Evolutionary conservation across 2,113 vertebrate genomes (phyloP), one percentile per base, ranked within the genome.

Genomic region (Spea multiplicata): DNA sequence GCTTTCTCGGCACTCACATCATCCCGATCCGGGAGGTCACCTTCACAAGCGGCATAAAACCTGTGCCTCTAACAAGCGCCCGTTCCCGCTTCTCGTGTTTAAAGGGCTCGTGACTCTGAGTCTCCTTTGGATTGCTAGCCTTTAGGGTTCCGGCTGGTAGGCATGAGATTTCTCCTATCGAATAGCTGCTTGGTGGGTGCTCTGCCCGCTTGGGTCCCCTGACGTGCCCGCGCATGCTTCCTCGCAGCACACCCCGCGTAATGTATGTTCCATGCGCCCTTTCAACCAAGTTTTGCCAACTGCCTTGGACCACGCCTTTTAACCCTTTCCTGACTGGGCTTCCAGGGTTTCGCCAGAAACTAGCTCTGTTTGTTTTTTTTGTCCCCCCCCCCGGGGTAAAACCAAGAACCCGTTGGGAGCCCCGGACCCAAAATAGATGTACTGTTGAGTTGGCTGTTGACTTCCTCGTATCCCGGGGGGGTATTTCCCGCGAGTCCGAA

Each of bases 391-490:
- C 5, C 10, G 49, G 61, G 66, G 44, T 30, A 53, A 14, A 13
- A 47, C 6, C 44, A n/a, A 9, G 50, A 6, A 7, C 48, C 76
- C 55, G 45, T 44, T 55, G 61, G 76, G 76, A 66, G 66, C 66
- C 70, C 76, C 50, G 66, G 61, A 10, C 45, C 70, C 65, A 50
- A 79, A 79, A 79, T 79, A 79, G 76, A 79, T 53, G 76, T 71
- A 62, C 76, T 72, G 67, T 45, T 50, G 68, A 50, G 47, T 69
- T 17, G 69, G 47, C 76, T 79, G 76, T 79, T 79, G 59, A 79
- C 70, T 55, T 64, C 14, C 17, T 57, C 59, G 6, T 72, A 2
- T 59, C 30, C 59, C 53, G 13, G 45, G 62, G 71, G 71, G 47
- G 75, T 62, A 45, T 45, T 49, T n/a, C 75, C 16, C 16, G 14